These are phyloP conservation scores for Galerucella nymphaeae DNA, from an alignment of 2,888 invertebrate species.

Conservation along the genomic window DNA sequence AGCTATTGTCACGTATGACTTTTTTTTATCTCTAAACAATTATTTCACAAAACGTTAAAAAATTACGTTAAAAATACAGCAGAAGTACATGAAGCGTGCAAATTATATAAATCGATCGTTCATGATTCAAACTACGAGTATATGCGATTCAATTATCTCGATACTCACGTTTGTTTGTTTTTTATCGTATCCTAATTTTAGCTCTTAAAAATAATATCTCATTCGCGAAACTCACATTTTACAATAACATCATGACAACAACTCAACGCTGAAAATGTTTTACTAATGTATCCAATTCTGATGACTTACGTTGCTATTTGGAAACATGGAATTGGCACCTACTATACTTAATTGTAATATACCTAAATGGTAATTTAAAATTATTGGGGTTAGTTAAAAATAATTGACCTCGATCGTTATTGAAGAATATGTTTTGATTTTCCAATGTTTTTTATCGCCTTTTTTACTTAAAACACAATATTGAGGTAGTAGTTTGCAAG, in stretches of 20 bases:
- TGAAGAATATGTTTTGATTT: neutral
- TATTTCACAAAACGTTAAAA: neutral
- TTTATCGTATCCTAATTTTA: neutral
- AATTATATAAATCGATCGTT: neutral
- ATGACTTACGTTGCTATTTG: neutral
- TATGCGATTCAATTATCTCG: neutral
- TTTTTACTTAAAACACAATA: no score
- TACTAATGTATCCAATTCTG: neutral
- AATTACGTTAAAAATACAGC: neutral
- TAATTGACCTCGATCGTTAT: neutral
- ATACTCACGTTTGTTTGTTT: neutral
- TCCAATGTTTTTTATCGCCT: no score
- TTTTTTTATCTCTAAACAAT: neutral
- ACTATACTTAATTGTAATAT: neutral
- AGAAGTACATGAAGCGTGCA: neutral
- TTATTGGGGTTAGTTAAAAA: neutral
- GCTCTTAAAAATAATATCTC: neutral
- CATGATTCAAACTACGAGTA: neutral
- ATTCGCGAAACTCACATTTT: neutral
- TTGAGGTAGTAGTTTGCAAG: no score
- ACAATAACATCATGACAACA: neutral
- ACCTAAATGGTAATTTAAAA: neutral
- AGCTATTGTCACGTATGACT: neutral
- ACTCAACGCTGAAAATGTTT: neutral
- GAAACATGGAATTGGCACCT: neutral